Evolutionary conservation across 2,797 vertebrate genomes (phyloP).

Genomic region (Leptatherina wallacei): DNA sequence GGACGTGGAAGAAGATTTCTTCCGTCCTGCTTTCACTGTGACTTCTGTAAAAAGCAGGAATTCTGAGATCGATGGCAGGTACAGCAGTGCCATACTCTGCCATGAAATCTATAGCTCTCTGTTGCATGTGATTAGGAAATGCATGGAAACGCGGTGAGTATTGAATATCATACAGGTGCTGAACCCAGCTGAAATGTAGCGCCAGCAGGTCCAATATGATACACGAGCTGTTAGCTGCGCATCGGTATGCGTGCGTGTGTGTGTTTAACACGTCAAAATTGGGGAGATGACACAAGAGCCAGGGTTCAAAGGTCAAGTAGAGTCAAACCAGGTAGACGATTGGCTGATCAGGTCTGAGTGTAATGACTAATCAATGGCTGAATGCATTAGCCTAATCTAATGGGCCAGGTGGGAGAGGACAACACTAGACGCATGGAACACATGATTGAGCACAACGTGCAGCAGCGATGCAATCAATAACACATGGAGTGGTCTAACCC

Average conservation of each 20-base stretch:
- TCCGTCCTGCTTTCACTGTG: slow-evolving; percentile 19
- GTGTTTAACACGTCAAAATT: slow-evolving; percentile 65
- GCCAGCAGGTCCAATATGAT: slow-evolving; percentile 1
- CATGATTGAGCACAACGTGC: slow-evolving; percentile 93
- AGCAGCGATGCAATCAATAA: slow-evolving; percentile 92
- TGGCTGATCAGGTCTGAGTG: slow-evolving; percentile 94
- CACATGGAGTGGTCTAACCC: slow-evolving; percentile 91
- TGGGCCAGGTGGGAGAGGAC: slow-evolving; percentile 92
- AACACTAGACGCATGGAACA: slow-evolving; percentile 92
- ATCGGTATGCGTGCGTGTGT: slow-evolving; percentile 30
- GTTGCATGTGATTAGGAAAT: slow-evolving; percentile 73
- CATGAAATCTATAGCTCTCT: slow-evolving; percentile 68
- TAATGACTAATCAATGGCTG: slow-evolving; percentile 98
- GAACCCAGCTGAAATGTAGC: slow-evolving; percentile 40
- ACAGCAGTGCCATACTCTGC: slow-evolving; percentile 39
- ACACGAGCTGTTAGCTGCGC: slow-evolving; percentile 30
- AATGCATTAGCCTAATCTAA: slow-evolving; percentile 98
- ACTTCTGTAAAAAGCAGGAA: slow-evolving; percentile 24
- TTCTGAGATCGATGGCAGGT: slow-evolving; percentile 46
- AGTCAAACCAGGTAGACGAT: slow-evolving; percentile 87
- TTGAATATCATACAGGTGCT: slow-evolving; percentile 57
- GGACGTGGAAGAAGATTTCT: slow-evolving; percentile 7
- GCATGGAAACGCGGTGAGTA: slow-evolving; percentile 45
- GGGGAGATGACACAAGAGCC: slow-evolving; percentile 57
- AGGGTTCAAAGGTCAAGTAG: slow-evolving; percentile 76